A percentile compares a stretch with the other conserved stretches of the same genome.
Conservation (phyloP, 92 coral and sea anemone species). For the Siderastrea radians region DNA sequence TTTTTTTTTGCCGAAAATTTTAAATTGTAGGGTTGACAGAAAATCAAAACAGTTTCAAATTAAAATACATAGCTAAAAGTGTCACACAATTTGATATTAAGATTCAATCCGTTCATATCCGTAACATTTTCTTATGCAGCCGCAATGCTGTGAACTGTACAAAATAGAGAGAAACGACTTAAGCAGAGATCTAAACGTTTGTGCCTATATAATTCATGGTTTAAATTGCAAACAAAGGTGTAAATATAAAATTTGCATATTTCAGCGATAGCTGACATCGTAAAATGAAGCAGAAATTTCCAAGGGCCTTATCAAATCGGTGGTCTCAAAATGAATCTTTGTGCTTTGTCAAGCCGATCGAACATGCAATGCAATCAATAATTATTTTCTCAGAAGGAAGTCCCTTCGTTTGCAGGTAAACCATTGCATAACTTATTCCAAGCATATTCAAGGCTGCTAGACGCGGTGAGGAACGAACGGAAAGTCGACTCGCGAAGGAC, state of each 20-base stretch:
- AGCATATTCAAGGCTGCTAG: neutral
- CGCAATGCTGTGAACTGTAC: neutral
- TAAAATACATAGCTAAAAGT: neutral
- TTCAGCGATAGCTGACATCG: neutral
- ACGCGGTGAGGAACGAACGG: too few relatives aligned
- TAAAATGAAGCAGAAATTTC: neutral
- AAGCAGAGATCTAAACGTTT: neutral
- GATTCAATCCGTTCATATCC: neutral
- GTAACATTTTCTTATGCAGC: neutral
- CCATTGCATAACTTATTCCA: too few relatives aligned
- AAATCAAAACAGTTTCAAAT: neutral
- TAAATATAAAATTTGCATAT: conserved; percentile 5
- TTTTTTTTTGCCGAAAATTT: neutral
- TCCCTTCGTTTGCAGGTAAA: neutral
- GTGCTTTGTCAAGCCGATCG: neutral
- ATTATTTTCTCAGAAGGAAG: neutral
- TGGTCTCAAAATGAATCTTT: neutral
- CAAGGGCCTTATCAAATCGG: neutral
- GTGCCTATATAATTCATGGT: neutral
- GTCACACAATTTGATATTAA: too few relatives aligned
- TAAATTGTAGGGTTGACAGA: too few relatives aligned
- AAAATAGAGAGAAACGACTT: neutral
- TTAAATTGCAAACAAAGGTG: neutral
- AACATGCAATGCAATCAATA: neutral
- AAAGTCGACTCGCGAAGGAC: too few relatives aligned